These are phyloP conservation scores for Nineta flava DNA, from an alignment of 2,888 invertebrate genomes.

Conservation along the genomic window DNA sequence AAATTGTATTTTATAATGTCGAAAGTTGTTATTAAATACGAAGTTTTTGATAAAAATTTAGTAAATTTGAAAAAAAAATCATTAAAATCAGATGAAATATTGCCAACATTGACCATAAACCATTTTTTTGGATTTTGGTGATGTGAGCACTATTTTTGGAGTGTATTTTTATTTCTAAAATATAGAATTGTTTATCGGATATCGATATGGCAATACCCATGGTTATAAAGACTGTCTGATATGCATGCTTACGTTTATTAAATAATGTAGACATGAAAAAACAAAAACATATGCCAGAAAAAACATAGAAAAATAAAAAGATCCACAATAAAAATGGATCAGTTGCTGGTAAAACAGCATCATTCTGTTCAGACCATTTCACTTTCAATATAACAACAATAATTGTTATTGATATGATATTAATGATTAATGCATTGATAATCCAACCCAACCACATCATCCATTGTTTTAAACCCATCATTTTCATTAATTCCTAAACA, in stretches of 20 bases:
- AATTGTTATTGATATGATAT: constrained; percentile 41
- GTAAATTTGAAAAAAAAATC: too few species aligned
- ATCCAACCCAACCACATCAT: constrained; percentile 81
- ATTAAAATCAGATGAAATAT: not conserved
- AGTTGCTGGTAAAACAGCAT: constrained; percentile 51
- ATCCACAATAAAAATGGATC: constrained; percentile 47
- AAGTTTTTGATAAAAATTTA: not conserved
- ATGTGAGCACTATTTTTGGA: too few species aligned
- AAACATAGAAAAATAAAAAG: constrained; percentile 53
- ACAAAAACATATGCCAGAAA: constrained; percentile 53
- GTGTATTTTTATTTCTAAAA: too few species aligned
- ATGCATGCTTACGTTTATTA: constrained; percentile 43
- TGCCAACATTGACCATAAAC: too few species aligned
- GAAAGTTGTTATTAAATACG: not conserved
- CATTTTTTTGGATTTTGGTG: too few species aligned
- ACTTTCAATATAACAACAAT: constrained; percentile 44
- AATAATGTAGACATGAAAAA: constrained; percentile 66
- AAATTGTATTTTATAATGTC: not conserved
- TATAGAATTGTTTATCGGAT: not conserved
- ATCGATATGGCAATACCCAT: not conserved
- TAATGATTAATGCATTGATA: constrained; percentile 53
- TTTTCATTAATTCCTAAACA: constrained; percentile 74
- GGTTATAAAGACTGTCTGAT: not conserved
- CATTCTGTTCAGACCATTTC: constrained; percentile 23
- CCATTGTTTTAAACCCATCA: constrained; percentile 76